Evolutionary conservation across 1,140 invertebrate genomes (phyloP).

Genomic region (Psix sp.): DNA sequence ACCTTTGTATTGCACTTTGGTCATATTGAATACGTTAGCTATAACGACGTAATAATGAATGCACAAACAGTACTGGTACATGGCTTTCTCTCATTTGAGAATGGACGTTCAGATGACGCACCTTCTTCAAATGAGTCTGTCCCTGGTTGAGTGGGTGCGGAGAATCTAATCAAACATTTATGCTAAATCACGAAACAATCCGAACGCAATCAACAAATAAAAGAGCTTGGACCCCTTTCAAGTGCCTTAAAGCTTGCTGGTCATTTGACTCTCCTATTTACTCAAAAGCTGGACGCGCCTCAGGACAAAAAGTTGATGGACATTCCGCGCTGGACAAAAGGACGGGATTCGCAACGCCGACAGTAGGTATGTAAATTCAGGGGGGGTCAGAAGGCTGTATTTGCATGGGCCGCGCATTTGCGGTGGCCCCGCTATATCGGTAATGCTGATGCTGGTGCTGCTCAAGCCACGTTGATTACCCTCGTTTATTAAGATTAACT

Average conservation of each 20-base stretch:
- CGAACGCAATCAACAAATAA: constrained; percentile 78
- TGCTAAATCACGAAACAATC: constrained; percentile 79
- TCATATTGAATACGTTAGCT: constrained; percentile 49
- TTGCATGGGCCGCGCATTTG: constrained; percentile 76
- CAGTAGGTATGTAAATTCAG: constrained; percentile 73
- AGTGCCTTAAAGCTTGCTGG: constrained; percentile 73
- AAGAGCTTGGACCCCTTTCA: constrained; percentile 70
- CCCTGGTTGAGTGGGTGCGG: constrained; percentile 39
- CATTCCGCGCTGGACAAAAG: constrained; percentile 71
- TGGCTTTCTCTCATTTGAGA: constrained; percentile 52
- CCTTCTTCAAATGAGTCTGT: constrained; percentile 46
- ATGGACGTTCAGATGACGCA: constrained; percentile 48
- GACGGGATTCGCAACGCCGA: constrained; percentile 46
- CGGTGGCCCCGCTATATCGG: constrained; percentile 55
- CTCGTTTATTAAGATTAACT: constrained; percentile 78
- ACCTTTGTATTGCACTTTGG: constrained; percentile 46
- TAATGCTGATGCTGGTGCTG: constrained; percentile 42
- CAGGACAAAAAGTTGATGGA: constrained; percentile 75
- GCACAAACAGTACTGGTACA: constrained; percentile 50
- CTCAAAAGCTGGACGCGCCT: constrained; percentile 65
- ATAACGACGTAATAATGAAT: constrained; percentile 60
- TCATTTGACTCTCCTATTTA: constrained; percentile 77
- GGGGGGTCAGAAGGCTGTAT: constrained; percentile 63
- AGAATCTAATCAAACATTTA: constrained; percentile 79
- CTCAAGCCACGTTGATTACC: constrained; percentile 71